Evolutionary conservation across 2,797 vertebrate genomes (phyloP).

Genomic region (Pipistrellus kuhlii): DNA sequence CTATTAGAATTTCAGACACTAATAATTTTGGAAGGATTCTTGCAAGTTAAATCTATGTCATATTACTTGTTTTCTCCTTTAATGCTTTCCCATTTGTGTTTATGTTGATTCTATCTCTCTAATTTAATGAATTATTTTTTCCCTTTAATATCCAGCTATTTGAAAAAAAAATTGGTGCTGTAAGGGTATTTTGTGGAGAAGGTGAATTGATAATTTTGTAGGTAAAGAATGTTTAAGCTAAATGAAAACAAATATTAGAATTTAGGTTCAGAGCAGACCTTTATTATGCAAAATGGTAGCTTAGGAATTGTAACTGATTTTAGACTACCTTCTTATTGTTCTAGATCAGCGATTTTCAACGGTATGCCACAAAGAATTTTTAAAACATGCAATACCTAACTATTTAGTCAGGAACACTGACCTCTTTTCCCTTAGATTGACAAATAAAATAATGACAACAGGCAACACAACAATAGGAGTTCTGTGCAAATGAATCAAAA

Average conservation of each 20-base stretch:
- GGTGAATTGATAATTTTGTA: constrained; percentile 67
- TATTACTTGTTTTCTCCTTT: constrained; percentile 88
- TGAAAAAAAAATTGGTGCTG: constrained; percentile 65
- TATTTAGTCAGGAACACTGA: not conserved
- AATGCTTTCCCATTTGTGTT: constrained; percentile 86
- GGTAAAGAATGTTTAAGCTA: constrained; percentile 25
- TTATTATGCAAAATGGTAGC: not conserved
- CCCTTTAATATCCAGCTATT: constrained; percentile 70
- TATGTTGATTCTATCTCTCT: constrained; percentile 61
- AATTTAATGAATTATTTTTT: constrained; percentile 68
- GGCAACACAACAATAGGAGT: not conserved
- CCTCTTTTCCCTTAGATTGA: not conserved
- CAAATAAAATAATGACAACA: not conserved
- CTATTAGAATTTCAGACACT: not conserved
- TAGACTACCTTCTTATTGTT: not conserved
- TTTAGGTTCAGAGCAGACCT: not conserved
- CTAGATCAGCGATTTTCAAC: not conserved
- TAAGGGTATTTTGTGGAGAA: constrained; percentile 73
- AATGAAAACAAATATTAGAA: constrained; percentile 19
- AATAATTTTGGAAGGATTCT: constrained; percentile 7
- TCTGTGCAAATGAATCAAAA: not conserved
- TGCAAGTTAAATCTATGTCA: not conserved
- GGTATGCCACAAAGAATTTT: not conserved
- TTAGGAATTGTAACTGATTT: not conserved
- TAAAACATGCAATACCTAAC: not conserved